These are phyloP conservation scores for Motacilla alba DNA, from an alignment of 2,113 vertebrate genomes.

Conservation along the genomic window DNA sequence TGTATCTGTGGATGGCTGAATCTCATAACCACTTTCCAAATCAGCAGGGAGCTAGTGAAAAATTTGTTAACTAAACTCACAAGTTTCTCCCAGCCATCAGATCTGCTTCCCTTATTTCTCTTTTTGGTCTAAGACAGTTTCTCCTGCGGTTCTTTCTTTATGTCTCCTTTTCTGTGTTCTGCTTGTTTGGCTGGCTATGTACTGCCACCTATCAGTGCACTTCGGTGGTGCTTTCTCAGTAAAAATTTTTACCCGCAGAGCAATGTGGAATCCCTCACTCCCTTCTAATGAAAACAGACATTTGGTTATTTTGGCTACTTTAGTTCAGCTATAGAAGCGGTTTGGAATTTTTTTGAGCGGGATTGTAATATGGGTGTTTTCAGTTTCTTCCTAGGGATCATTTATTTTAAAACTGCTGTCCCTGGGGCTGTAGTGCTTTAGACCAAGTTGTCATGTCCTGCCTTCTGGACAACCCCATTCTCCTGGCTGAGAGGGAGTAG, in stretches of 20 bases:
- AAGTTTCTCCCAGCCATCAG: not conserved
- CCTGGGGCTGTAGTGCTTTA: not conserved
- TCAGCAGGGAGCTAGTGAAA: not conserved
- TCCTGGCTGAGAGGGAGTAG: not conserved
- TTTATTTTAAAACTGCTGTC: not conserved
- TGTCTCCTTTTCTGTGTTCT: not conserved
- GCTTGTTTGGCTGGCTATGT: not conserved
- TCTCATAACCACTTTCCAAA: not conserved
- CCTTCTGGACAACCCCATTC: not conserved
- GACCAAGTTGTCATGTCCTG: not conserved
- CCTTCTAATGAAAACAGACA: not conserved
- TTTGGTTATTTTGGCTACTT: not conserved
- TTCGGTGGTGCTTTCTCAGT: not conserved
- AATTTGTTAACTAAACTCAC: not conserved
- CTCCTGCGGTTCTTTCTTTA: not conserved
- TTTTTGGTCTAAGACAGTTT: not conserved
- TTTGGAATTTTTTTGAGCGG: not conserved
- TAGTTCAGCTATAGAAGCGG: not conserved
- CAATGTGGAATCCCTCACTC: not conserved
- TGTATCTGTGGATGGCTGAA: not conserved
- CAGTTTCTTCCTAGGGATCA: not conserved
- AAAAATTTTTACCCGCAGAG: not conserved
- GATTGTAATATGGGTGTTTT: not conserved
- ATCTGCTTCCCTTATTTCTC: not conserved
- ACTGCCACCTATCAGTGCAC: conserved; percentile 22